Percentiles rank a stretch among this genome's conserved stretches.
Conservation (phyloP, 64 coral and sea anemone species). For the Actinia tenebrosa region DNA sequence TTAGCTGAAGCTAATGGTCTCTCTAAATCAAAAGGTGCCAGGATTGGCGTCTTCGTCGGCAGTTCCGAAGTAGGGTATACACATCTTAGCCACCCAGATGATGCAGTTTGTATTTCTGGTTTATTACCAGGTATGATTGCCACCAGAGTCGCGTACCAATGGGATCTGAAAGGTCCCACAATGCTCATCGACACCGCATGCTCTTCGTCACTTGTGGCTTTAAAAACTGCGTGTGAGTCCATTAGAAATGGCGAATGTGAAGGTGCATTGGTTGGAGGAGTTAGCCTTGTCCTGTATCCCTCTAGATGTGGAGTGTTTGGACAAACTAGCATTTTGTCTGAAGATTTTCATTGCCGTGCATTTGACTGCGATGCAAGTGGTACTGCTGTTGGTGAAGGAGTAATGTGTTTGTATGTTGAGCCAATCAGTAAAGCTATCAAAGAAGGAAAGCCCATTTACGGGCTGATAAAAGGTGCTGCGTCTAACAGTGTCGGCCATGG, state of each 20-base stretch:
- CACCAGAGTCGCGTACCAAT: not conserved
- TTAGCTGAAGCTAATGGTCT: constrained; percentile 11
- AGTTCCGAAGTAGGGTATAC: not conserved
- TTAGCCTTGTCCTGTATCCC: constrained; percentile 1
- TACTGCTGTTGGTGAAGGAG: constrained; percentile 21
- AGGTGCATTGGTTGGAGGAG: constrained; percentile 21
- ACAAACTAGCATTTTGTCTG: constrained; percentile 4
- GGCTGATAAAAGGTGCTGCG: not conserved
- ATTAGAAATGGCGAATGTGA: constrained; percentile 9
- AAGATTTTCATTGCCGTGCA: constrained; percentile 16
- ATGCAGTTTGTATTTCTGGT: constrained; percentile 7
- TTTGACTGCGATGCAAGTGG: constrained; percentile 14
- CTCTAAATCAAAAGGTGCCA: not conserved
- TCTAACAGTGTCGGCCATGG: not conserved
- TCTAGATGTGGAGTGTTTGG: constrained; percentile 4
- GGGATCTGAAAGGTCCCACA: constrained; percentile 17
- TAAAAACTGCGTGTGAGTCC: constrained; percentile 12
- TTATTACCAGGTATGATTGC: constrained; percentile 9
- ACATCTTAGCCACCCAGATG: not conserved
- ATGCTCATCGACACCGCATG: constrained; percentile 25
- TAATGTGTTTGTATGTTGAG: constrained; percentile 5
- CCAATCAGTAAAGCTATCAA: constrained; percentile 7
- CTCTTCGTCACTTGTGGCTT: constrained; percentile 7
- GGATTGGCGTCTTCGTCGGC: constrained; percentile 10
- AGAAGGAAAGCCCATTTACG: constrained; percentile 19